phyloP scores from a whole-genome alignment of 2,888 invertebrate species.

The Griposia aprilina region DNA sequence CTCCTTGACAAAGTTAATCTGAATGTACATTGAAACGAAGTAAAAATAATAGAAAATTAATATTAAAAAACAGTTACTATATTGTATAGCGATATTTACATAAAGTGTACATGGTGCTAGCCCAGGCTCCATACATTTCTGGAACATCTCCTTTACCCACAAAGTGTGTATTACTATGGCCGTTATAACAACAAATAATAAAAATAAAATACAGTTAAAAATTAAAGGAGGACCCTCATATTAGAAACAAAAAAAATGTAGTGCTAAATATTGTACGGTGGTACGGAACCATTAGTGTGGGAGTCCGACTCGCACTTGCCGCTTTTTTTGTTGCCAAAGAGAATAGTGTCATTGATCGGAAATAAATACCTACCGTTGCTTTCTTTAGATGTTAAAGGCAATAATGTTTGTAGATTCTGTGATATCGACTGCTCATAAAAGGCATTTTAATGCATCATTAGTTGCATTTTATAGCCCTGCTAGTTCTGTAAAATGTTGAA shows the following conservation, averaged over 20 bases:
- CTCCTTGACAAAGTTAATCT: no score
- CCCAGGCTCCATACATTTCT: no score
- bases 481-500: slow-evolving; percentile 58
- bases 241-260: no score
- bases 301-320: not conserved
- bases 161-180: not conserved
- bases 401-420: slow-evolving; percentile 64
- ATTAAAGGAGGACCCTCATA: not conserved
- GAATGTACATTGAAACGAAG: no score
- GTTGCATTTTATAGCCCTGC: slow-evolving; percentile 62
- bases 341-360: slow-evolving; percentile 56
- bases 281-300: not conserved
- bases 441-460: slow-evolving; percentile 67
- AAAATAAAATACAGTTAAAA: not conserved
- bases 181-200: not conserved
- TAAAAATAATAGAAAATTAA: no score
- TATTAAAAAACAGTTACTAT: no score
- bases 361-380: slow-evolving; percentile 55
- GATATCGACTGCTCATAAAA: slow-evolving; percentile 68
- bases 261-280: not conserved
- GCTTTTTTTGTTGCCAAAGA: slow-evolving; percentile 59
- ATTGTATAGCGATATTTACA: no score
- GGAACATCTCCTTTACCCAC: no score
- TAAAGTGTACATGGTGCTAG: no score
- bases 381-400: slow-evolving; percentile 47